Evolutionary conservation across 2,797 vertebrate species (phyloP), one percentile per base, ranked within the genome.

Genomic region (Typhlichthys eigenmanni): DNA sequence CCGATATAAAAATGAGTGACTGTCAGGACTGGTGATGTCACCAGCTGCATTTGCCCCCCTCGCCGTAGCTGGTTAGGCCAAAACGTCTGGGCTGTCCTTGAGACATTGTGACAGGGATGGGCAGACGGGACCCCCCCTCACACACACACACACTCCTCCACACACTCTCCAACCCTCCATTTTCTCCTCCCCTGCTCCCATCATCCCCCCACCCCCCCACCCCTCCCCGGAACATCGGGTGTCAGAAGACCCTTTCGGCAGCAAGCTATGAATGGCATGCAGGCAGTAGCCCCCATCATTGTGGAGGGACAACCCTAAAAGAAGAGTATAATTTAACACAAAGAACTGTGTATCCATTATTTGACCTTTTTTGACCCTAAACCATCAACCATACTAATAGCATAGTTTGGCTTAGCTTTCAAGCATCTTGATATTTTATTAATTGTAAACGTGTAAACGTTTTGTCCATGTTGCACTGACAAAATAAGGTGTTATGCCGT

Each of bases 1-100:
- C 82, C 29, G 78, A 91, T 88, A 92, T 91, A 92, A 92, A 93
- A 92, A 90, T 89, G 88, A 93, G 79, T 89, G 88, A 90, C 85
- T 91, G 89, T 82, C 83, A 60, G 82, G 88, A 87, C 81, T 49
- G 68, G 77, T 92, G 90, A 93, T 93, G 90, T 92, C 90, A 92
- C 86, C 72, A 78, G 81, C 80, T 80, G 68, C 86, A 91, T 91
- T 91, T 88, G 90, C 91, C 88, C 87, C 85, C 84, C 87, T 92
- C 90, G 87, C 82, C 78, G 87, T 70, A 61, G 79, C 85, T 81
- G 81, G 83, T 81, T 71, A 54, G 46, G 81, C 87, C 88, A 88
- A 76, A 79, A 76, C 87, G 89, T 85, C 88, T 62, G 78, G 75
- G 82, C 80, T 75, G 92, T 93, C 92, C 93, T 94, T 94, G 91